These are phyloP conservation scores for Lasioglossum leucozonium DNA, from an alignment of 2,888 invertebrate species.

Conservation along the genomic window DNA sequence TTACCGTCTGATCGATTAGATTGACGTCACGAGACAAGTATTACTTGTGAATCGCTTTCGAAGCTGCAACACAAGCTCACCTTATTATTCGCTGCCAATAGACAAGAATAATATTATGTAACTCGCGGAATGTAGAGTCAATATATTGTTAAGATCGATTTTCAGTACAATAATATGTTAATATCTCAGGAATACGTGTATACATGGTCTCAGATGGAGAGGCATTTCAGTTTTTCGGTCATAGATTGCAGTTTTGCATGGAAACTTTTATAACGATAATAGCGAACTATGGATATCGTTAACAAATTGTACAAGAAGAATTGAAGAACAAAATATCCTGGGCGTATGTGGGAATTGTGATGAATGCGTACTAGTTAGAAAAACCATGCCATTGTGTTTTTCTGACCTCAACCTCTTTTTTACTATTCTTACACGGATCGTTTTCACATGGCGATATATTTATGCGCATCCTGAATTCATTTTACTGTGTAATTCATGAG, in stretches of 20 bases:
- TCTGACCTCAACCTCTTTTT: slow-evolving; percentile 46
- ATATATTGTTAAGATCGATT: slow-evolving; percentile 47
- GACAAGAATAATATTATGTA: slow-evolving; percentile 44
- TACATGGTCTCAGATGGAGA: slow-evolving; percentile 45
- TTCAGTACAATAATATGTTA: slow-evolving; percentile 66
- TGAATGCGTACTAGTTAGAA: slow-evolving; percentile 52
- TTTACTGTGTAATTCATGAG: slow-evolving; percentile 73
- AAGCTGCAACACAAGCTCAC: slow-evolving; percentile 21
- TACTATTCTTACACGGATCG: slow-evolving; percentile 56
- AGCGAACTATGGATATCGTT: slow-evolving; percentile 16
- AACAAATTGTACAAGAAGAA: slow-evolving; percentile 32
- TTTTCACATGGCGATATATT: slow-evolving; percentile 52
- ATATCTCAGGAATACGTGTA: slow-evolving; percentile 66
- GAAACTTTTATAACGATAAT: slow-evolving; percentile 42
- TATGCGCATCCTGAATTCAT: slow-evolving; percentile 60
- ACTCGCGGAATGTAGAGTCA: slow-evolving; percentile 49
- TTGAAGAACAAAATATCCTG: slow-evolving; percentile 35
- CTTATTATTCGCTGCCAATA: slow-evolving; percentile 51
- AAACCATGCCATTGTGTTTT: slow-evolving; percentile 30
- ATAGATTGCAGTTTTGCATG: slow-evolving; percentile 18
- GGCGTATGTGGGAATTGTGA: slow-evolving; percentile 48
- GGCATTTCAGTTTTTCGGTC: slow-evolving; percentile 48
- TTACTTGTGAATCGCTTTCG: slow-evolving; percentile 15
- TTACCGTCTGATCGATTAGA: slow-evolving; percentile 27
- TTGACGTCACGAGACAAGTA: slow-evolving; percentile 13